Base-by-base conservation (phyloP, 2,113 vertebrate species). In the Solea senegalensis region DNA sequence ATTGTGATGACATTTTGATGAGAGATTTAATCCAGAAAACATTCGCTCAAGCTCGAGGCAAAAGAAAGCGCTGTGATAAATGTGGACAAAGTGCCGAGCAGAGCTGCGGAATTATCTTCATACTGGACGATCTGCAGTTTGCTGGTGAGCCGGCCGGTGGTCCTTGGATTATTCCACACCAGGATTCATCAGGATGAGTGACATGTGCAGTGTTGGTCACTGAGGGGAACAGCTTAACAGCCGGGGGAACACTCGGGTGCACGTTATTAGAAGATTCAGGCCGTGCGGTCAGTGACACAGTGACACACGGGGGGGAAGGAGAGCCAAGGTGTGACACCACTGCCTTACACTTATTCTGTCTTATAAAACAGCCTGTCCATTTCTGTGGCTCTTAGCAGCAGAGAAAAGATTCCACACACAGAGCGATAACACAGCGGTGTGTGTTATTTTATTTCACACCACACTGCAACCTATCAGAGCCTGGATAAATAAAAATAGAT, bases 161-260 rank as follows among this genome's bases (percentile, higher is more conserved):
- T 27, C 59, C 55, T 21, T 11, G 78, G 67, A 85, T 88, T 54
- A 78, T 82, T 75, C 78, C 57, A 28, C 53, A 84, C 76, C 21
- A 70, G 80, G 72, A 70, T 69, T 59, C 74, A 39, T 86, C 86
- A 88, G 65, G 21, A 59, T 81, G 83, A 87, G 72, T 87, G 86
- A 86, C 83, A 80, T 13, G 78, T 76, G 78, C 39, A 40, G 74
- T 5, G 14, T 53, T 7, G 21, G 72, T 48, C 82, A 78, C 69
- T 43, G 82, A 81, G 60, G 66, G 66, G 81, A 72, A 65, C 8
- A 66, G 79, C 78, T 86, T 72, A 68, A 76, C 76, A 74, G 65
- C 68, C 6, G 76, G 67, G 51, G 72, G 72, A 60, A 76, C 39
- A 46, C 13, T 21, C 34, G 53, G 62, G 72, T 44, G 64, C 40